Evolutionary conservation across 92 coral and sea anemone genomes (phyloP), one percentile per base, ranked within the genome.

Genomic region (Muricea muricata): DNA sequence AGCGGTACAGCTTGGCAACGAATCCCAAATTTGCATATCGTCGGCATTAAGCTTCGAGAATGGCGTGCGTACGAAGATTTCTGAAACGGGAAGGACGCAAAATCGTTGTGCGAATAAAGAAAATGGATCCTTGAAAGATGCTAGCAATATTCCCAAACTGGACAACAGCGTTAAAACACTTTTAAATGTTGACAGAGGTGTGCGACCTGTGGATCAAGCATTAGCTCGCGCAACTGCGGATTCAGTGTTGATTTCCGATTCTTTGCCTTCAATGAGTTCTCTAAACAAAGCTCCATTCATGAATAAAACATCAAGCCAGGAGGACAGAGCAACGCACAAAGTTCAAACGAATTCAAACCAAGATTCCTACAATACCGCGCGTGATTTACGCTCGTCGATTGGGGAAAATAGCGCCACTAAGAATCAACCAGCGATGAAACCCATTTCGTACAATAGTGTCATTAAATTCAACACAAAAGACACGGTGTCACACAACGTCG

Each of bases 1-100:
- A 25, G 83, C 83, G 0, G 83, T 78, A 3, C 83, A 78, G 15
- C 40, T 78, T 33, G 83, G 83, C 10, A 78, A 78, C 71, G 83
- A 78, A 28, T 55, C 70, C 21, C 83, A 78, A 37, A 78, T 78
- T 4, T 78, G 83, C 65, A 78, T 78, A 13, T 78, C 83, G 10
- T 78, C 83, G 14, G 32, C 83, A 1, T 37, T 78, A 17, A 78
- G 12, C 34, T 78, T 78, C n/a, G 65, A 78, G 8, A 42, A 35
- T 21, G 48, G 31, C 21, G 48, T 23, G 72, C 72, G 23, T 24
- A 35, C 28, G 28, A 28, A 14, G 54, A 70, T 35, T 28, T 15
- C 29, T 0, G 39, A 10, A n/a, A 25, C 46, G 37, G 70, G 70
- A 6, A 63, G n/a, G 13, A 6, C 6, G 18, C 37, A 28, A 32